Conservation (phyloP, 2,888 invertebrate species). For the Seira sanloemensis region DNA sequence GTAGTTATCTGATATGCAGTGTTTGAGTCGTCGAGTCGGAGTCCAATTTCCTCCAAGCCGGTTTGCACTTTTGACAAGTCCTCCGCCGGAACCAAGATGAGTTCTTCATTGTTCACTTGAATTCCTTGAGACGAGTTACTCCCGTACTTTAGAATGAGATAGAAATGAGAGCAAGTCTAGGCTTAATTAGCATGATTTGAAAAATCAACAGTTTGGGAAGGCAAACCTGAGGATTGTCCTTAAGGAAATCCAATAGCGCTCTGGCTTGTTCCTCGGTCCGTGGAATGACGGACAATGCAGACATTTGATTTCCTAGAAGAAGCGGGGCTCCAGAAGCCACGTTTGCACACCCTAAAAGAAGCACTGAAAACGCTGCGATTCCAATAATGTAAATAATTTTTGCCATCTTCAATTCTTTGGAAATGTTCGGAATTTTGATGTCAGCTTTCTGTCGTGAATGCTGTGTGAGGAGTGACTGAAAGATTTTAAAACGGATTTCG, state of each 20-base stretch:
- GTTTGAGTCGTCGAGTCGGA: constrained; percentile 13
- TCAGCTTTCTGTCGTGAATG: background rate
- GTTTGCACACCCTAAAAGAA: background rate
- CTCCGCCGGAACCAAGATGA: constrained; percentile 26
- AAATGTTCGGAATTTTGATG: background rate
- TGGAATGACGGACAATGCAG: constrained; percentile 49
- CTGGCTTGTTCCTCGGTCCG: constrained; percentile 47
- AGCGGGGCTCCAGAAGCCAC: constrained; percentile 29
- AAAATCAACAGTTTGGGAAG: too few relatives aligned
- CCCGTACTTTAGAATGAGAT: constrained; percentile 12
- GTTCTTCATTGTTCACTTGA: constrained; percentile 32
- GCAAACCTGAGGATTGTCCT: constrained; percentile 45
- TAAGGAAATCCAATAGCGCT: constrained; percentile 37
- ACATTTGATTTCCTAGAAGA: constrained; percentile 54
- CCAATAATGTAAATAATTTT: background rate
- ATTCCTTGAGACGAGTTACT: constrained; percentile 11
- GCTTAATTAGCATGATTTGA: background rate
- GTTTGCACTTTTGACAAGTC: constrained; percentile 21
- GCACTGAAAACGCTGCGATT: background rate
- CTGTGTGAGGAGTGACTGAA: background rate
- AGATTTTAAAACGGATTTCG: too few relatives aligned
- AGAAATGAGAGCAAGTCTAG: background rate
- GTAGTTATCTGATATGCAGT: constrained; percentile 23
- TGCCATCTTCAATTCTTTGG: background rate
- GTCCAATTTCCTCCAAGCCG: constrained; percentile 39